Conservation (phyloP, 2,113 vertebrate species). For the Pithys albifrons region DNA sequence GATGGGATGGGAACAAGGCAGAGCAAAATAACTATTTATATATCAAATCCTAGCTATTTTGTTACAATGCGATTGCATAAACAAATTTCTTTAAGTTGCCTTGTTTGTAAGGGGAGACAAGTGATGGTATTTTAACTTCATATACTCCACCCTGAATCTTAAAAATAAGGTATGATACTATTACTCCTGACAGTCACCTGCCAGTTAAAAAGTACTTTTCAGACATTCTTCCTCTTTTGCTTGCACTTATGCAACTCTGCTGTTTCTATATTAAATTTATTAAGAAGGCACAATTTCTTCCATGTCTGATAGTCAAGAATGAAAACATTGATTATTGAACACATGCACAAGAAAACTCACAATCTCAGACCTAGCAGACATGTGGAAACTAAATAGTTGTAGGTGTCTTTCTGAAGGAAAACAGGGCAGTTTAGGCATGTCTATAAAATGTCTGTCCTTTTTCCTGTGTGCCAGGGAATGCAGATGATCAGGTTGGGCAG, state of each 20-base stretch:
- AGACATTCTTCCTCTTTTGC: neutral
- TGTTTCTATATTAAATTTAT: neutral
- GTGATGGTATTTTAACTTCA: neutral
- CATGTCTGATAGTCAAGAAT: neutral
- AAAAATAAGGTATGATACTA: neutral
- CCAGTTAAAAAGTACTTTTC: neutral
- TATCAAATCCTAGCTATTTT: neutral
- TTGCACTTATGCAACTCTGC: neutral
- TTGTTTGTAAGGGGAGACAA: neutral
- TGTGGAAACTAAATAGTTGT: neutral
- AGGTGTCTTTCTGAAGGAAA: neutral
- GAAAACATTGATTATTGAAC: neutral
- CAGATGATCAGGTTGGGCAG: neutral
- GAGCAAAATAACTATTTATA: neutral
- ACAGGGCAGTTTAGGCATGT: neutral
- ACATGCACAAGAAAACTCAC: rapidly evolving
- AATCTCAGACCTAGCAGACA: neutral
- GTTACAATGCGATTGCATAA: neutral
- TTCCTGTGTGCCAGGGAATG: neutral
- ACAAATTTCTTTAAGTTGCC: neutral
- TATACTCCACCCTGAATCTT: neutral
- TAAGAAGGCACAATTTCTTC: neutral
- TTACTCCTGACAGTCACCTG: neutral
- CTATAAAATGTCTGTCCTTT: neutral
- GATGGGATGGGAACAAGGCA: neutral